Base-by-base conservation (phyloP, 2,797 vertebrate species). In the Buphagus erythrorhynchus region DNA sequence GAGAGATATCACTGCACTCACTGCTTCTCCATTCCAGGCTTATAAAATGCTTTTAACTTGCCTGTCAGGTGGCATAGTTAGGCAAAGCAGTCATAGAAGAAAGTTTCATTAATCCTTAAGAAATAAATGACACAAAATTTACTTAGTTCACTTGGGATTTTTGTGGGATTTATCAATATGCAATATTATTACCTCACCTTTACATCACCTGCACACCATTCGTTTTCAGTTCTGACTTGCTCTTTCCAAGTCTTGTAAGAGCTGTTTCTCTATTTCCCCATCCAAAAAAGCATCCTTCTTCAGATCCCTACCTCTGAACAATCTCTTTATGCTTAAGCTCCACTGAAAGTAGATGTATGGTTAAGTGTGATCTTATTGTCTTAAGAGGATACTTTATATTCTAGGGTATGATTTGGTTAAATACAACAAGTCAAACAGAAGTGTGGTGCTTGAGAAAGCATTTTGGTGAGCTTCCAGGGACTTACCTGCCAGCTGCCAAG, bases 401-500 rank as follows among this genome's bases (percentile, higher is more conserved):
- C 40, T 67, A 87, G 59, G 36, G 68, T 77, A 65, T 8, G 16
- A 74, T 55, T 52, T 87, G 40, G n/a, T 62, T 80, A 84, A 77
- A 71, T 18, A 48, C 24, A 83, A 71, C 40, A 33, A 5, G 11
- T 55, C 36, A 77, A 87, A 52, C 10, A 93, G 38, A 85, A 77
- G 68, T 43, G 35, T 26, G 48, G 84, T 88, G 76, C 54, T 74
- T 24, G 33, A 89, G 65, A 90, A 95, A 65, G 29, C 33, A 75
- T 69, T 85, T 75, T 86, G 65, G 72, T 86, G 84, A 91, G 33
- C 57, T 93, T 94, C 72, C 89, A 92, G 18, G 49, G n/a, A 77
- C 65, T 57, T 59, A 96, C 86, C 93, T 96, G 84, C 48, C 84
- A 94, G 80, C 77, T 95, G 90, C 84, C 90, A 71, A 92, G 59